phyloP scores from a whole-genome alignment of 2,888 invertebrate genomes.

The Tenthredo livida region DNA sequence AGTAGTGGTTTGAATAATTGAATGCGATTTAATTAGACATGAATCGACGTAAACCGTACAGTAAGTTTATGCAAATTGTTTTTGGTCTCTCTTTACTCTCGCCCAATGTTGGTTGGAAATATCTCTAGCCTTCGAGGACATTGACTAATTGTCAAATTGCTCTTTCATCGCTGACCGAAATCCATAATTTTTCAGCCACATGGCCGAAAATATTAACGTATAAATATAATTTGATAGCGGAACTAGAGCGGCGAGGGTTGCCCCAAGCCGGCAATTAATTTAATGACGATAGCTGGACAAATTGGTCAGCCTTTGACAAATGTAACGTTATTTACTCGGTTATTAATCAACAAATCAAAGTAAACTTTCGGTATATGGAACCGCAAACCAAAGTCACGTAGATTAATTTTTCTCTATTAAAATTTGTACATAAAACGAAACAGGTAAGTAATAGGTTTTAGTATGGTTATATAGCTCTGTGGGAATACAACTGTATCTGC shows the following conservation, averaged over 20 bases:
- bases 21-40: slow-evolving; percentile 29
- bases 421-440: slow-evolving; percentile 2
- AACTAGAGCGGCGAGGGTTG: slow-evolving; percentile 39
- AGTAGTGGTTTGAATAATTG: slow-evolving; percentile 38
- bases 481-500: slow-evolving; percentile 14
- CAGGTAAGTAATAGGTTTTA: slow-evolving; percentile 7
- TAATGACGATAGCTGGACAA: background rate
- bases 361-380: background rate
- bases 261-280: slow-evolving; percentile 1
- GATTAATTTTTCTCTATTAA: slow-evolving; percentile 1
- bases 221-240: background rate
- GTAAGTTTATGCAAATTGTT: slow-evolving; percentile 39
- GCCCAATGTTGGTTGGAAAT: background rate
- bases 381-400: background rate
- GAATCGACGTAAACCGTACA: slow-evolving; percentile 26
- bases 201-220: slow-evolving; percentile 16
- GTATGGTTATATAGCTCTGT: slow-evolving; percentile 6
- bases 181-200: slow-evolving; percentile 37
- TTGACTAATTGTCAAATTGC: slow-evolving; percentile 45
- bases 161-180: slow-evolving; percentile 41
- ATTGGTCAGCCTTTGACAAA: slow-evolving; percentile 27
- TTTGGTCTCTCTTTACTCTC: slow-evolving; percentile 16
- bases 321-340: background rate
- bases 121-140: slow-evolving; percentile 36
- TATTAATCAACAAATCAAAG: background rate